Evolutionary conservation across 2,797 vertebrate genomes (phyloP).

Genomic region (Melanotaenia maccullochi): DNA sequence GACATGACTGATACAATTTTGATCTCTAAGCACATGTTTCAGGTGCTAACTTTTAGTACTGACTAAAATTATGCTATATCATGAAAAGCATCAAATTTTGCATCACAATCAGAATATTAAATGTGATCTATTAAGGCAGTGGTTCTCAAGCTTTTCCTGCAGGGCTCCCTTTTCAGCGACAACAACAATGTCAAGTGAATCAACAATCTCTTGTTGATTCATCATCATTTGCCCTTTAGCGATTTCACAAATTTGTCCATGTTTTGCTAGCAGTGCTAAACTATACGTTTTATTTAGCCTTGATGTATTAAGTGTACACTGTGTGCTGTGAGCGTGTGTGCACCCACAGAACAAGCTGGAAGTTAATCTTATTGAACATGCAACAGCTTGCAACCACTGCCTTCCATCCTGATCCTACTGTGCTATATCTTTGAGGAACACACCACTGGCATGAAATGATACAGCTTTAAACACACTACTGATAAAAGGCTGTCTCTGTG

Average conservation of each 20-base stretch:
- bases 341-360: constrained; percentile 26
- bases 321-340: background rate
- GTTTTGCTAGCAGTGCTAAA: too few species aligned
- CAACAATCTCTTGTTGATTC: too few species aligned
- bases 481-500: constrained; percentile 50
- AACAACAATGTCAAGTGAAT: background rate
- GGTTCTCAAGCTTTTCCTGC: too few species aligned
- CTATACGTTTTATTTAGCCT: too few species aligned
- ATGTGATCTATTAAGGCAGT: constrained; percentile 5
- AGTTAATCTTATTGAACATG: constrained; percentile 64
- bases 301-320: constrained; percentile 6
- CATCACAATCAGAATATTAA: constrained; percentile 5
- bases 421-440: constrained; percentile 67
- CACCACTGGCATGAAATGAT: constrained; percentile 48
- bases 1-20: constrained; percentile 34
- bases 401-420: constrained; percentile 53
- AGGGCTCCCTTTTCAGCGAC: too few species aligned
- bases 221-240: too few species aligned
- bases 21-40: constrained; percentile 16
- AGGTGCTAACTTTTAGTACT: background rate
- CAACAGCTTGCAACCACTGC: constrained; percentile 57
- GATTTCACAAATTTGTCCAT: too few species aligned
- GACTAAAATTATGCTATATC: constrained; percentile 11
- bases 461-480: constrained; percentile 54
- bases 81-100: constrained; percentile 1